A percentile compares a stretch with the other conserved stretches of the same genome.
Evolutionary conservation across 2,888 invertebrate species (phyloP).

Genomic region (Polydrusus pterygomalis): DNA sequence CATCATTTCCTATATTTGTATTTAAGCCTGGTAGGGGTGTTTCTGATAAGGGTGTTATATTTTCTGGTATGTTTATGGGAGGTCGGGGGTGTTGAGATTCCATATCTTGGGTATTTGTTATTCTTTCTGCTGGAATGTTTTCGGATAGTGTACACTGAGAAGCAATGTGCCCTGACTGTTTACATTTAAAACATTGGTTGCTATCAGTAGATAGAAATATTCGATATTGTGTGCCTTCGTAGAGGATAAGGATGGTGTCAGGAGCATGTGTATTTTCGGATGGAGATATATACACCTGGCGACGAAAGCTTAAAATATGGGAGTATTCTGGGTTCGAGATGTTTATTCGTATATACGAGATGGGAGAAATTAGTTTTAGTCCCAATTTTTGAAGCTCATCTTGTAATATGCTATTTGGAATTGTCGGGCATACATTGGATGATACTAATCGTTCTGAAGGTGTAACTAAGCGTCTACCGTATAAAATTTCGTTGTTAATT

Average conservation of each 20-base stretch:
- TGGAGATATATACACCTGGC: not conserved
- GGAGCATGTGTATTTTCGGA: not conserved
- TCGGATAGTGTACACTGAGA: not conserved
- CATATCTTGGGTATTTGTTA: too few relatives aligned
- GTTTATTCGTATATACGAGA: not conserved
- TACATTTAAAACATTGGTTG: not conserved
- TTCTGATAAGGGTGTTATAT: too few relatives aligned
- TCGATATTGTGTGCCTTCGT: not conserved
- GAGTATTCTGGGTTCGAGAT: not conserved
- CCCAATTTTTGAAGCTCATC: not conserved
- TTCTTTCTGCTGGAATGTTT: too few relatives aligned
- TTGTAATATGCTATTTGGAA: not conserved
- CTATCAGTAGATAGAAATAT: not conserved
- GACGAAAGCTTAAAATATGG: constrained; percentile 9
- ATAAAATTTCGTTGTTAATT: not conserved
- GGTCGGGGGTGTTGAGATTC: not conserved
- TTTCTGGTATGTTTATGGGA: not conserved
- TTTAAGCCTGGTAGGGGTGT: too few relatives aligned
- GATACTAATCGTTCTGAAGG: not conserved
- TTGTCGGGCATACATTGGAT: constrained; percentile 4
- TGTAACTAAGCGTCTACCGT: not conserved
- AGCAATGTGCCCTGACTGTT: not conserved
- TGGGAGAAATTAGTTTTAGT: not conserved
- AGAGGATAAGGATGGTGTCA: not conserved
- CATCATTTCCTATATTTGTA: not conserved